Conservation (phyloP, 1,140 invertebrate genomes). For the Marisa cornuarietis region DNA sequence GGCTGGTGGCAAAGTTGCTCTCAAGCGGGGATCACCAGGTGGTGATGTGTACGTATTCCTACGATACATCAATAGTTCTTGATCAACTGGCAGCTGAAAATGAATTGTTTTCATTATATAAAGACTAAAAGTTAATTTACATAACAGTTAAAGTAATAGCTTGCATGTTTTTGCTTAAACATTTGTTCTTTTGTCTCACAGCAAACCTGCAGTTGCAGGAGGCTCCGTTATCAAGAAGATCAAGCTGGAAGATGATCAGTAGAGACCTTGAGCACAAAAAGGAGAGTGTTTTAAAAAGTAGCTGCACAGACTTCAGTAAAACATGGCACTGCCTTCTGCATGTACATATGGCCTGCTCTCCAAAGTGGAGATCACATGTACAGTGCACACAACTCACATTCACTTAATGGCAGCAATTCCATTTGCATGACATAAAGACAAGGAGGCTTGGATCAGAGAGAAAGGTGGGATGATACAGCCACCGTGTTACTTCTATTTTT, state of each 20-base stretch:
- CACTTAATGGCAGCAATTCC: no score
- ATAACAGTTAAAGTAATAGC: neutral
- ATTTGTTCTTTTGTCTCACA: slow-evolving; percentile 8
- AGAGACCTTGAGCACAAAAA: neutral
- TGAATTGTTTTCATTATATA: neutral
- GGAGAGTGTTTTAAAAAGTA: neutral
- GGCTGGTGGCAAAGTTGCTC: slow-evolving; percentile 28
- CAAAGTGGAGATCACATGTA: neutral
- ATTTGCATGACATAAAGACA: no score
- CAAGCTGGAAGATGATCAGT: slow-evolving; percentile 31
- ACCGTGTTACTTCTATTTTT: no score
- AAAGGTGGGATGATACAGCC: no score
- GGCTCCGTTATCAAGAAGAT: slow-evolving; percentile 34
- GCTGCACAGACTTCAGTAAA: neutral
- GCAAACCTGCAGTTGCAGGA: slow-evolving; percentile 24
- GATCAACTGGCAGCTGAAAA: neutral
- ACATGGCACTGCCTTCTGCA: neutral
- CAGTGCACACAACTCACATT: no score
- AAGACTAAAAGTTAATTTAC: neutral
- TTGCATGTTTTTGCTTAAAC: neutral
- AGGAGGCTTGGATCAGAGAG: no score
- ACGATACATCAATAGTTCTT: neutral
- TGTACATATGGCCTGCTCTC: slow-evolving; percentile 1
- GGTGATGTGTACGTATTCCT: slow-evolving; percentile 29
- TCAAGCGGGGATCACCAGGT: slow-evolving; percentile 27